Evolutionary conservation across 1,140 invertebrate species (phyloP), one percentile per base, ranked within the genome.

Genomic region (Papilio polyxenes): DNA sequence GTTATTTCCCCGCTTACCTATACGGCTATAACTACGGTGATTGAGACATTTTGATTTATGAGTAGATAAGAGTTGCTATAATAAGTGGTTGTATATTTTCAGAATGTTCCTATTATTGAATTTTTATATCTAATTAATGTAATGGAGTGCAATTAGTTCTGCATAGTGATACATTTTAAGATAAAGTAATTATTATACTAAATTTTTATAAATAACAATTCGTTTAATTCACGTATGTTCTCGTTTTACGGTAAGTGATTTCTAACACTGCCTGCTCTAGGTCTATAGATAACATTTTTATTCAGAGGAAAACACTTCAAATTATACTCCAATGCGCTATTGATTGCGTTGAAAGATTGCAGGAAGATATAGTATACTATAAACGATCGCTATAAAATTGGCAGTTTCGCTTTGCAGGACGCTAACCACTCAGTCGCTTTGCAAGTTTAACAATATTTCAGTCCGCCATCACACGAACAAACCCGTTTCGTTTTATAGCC

Each of bases 361-460:
- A 83, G 80, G 82, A 48, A 83, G 82, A 81, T 81, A 81, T 3
- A 72, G 80, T 81, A 80, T 72, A 31, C 23, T 31, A 83, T 83
- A 81, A 83, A 83, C 40, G 65, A 75, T 76, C 62, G 75, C 81
- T 81, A 81, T 83, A 84, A 87, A 89, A 88, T 87, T 87, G 87
- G 83, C 85, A 85, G 85, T 84, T 85, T 88, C 83, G 82, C 82
- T 86, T 86, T 86, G 83, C 84, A 83, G 85, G 86, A 86, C 80
- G 80, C 85, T 83, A 89, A 86, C 85, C 87, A 86, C 81, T 89
- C 87, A 74, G 81, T 85, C 88, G 86, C 91, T 92, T 92, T 92
- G 88, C 89, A 92, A 92, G 89, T 92, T 93, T 93, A 93, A 93
- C 89, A 90, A 92, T 92, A 92, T 92, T 93, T 92, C 91, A 92